Conservation (phyloP, 2,113 vertebrate genomes). For the Gymnobelideus leadbeateri region DNA sequence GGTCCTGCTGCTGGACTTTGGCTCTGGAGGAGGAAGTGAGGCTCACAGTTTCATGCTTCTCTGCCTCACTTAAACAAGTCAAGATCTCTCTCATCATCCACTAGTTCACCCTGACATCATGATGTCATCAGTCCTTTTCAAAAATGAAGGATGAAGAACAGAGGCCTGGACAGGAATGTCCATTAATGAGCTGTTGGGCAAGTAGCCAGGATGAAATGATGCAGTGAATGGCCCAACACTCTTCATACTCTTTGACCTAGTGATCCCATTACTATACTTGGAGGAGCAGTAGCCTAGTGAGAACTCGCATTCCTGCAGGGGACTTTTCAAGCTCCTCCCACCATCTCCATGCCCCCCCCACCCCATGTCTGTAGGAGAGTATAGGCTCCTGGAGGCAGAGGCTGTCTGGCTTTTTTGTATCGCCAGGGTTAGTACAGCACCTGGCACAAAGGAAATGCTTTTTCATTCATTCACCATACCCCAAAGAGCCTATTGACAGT, state of each 20-base stretch:
- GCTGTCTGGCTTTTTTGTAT: background rate
- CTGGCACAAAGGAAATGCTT: too few species aligned
- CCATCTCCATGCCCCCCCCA: background rate
- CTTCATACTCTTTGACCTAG: background rate
- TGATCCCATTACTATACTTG: background rate
- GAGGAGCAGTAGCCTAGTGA: background rate
- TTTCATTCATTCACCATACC: too few species aligned
- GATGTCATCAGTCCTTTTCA: background rate
- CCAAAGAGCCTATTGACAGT: too few species aligned
- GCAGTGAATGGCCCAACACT: background rate
- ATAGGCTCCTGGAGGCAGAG: background rate
- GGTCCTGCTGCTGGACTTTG: background rate
- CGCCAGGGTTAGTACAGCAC: too few species aligned
- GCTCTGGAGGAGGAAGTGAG: background rate
- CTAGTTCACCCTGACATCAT: background rate
- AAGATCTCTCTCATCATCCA: too few species aligned
- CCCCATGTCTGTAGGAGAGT: background rate
- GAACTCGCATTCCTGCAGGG: background rate
- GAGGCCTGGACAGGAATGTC: background rate
- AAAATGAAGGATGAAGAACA: background rate
- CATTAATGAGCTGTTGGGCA: background rate
- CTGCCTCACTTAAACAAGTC: background rate
- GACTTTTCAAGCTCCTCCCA: background rate
- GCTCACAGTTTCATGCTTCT: background rate
- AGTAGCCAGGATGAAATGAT: background rate